Base-by-base conservation (phyloP, 2,113 vertebrate genomes). In the Phyllopteryx taeniolatus region DNA sequence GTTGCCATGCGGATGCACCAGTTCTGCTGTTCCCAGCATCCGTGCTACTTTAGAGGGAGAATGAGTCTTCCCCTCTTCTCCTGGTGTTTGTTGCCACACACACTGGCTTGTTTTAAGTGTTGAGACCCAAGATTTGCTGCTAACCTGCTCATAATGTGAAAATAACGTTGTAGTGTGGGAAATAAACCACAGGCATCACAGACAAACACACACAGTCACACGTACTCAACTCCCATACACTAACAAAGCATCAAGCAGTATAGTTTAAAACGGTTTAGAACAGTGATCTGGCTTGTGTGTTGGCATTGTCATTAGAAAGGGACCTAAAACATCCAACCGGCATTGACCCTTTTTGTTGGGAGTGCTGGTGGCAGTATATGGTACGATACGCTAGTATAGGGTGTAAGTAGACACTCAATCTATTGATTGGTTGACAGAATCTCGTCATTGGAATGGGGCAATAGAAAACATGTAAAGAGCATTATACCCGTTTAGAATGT, bases 1-100 rank as follows among this genome's bases (percentile, higher is more conserved):
- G 79, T 88, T 87, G 83, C 79, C 78, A 75, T 75, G 84, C 80
- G 80, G 72, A 86, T 81, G 75, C 68, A 79, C 75, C 79, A 73
- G 17, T 74, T 87, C 85, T 88, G 86, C 90, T 83, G 46, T 89
- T 85, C 81, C 73, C 77, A 74, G 69, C 74, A 77, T 89, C 74
- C 73, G 80, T 79, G 78, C 75, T 56, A 47, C 74, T 72, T 67
- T 71, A 51, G n/a, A 78, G 62, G 59, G 70, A 67, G 49, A 67
- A 39, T 22, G 53, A 57, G 61, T 68, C 72, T 65, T 66, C 61
- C 67, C 31, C 3, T 72, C 65, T 74, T 68, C 35, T 74, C 70
- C 22, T 59, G 11, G 43, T 68, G 51, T 78, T 76, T 82, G 67
- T 78, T 71, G 61, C 59, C 0, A 57, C 57, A 13, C 53, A 68